Evolutionary conservation across 2,888 invertebrate species (phyloP).

Genomic region (Nemotelus pantherinus): DNA sequence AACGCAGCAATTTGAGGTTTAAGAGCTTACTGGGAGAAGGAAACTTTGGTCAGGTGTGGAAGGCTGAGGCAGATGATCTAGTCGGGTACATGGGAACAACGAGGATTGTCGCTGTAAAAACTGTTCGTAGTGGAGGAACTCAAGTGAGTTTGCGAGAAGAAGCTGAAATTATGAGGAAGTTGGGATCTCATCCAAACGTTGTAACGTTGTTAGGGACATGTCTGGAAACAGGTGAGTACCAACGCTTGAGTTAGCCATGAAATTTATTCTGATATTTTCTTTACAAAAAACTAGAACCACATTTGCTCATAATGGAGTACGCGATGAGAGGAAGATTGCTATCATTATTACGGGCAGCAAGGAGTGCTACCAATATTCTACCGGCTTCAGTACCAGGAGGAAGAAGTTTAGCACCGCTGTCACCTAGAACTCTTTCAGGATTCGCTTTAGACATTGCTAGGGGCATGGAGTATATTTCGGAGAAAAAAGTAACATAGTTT

Average conservation of each 20-base stretch:
- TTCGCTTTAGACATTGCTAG: constrained; percentile 85
- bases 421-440: constrained; percentile 75
- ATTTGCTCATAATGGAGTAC: constrained; percentile 85
- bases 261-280: background rate
- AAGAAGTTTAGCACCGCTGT: constrained; percentile 62
- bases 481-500: constrained; percentile 73
- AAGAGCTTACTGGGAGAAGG: constrained; percentile 85
- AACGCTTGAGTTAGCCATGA: no score
- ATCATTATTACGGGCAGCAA: constrained; percentile 74
- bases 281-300: constrained; percentile 71
- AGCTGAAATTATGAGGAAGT: constrained; percentile 84
- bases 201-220: constrained; percentile 84
- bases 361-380: constrained; percentile 64
- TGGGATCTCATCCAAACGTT: constrained; percentile 84
- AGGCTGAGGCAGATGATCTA: constrained; percentile 84
- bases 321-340: constrained; percentile 85
- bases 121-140: constrained; percentile 80
- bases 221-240: constrained; percentile 76
- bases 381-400: constrained; percentile 66
- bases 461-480: constrained; percentile 86
- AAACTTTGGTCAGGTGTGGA: constrained; percentile 89
- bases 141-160: constrained; percentile 81
- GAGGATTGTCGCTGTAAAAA: constrained; percentile 85
- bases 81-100: constrained; percentile 80
- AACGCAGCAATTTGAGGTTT: constrained; percentile 78